Base-by-base conservation (phyloP, 2,888 invertebrate genomes). In the Pristionchus fissidentatus region DNA sequence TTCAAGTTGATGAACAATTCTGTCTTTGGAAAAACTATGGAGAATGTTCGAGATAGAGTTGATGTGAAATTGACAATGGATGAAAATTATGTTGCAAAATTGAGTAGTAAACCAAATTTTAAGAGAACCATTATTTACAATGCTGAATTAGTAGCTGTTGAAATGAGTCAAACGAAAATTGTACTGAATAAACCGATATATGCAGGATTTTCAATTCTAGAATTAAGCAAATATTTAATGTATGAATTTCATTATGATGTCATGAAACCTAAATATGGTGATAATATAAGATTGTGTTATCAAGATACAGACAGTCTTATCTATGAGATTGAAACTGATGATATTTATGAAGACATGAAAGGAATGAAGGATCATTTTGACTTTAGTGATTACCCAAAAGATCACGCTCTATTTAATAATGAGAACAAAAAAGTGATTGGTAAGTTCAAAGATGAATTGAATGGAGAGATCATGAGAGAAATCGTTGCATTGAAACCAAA, bases 21-120 rank as follows among this genome's bases (percentile, higher is more conserved):
- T 7, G 89, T 92, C 15, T 93, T 90, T 88, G 91, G 92, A 0
- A 93, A 93, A 88, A 92, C 92, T 0, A 93, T 93, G 91, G 93
- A 93, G 86, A 93, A 93, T 88, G 91, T 92, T 7, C 85, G 92
- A 38, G 93, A 93, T 62, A 87, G 89, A 66, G 87, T 90, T n/a
- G 90, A 92, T 85, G 87, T 94, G 0, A 83, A 84, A 49, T 60
- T 92, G 26, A 85, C 85, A n/a, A 62, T 80, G 26, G 70, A 77
- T 73, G 84, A 84, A 80, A 49, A 86, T 70, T 80, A 85, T 26
- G 29, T 62, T 35, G 57, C 57, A 41, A 86, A 84, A 57, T 83
- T 84, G 46, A 66, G 85, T 26, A 49, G 26, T n/a, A 78, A 87
- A 75, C 85, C 87, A 70, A 83, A 87, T 57, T 87, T 84, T 70